phyloP scores from a whole-genome alignment of 2,888 invertebrate species.

The Creontiades dilutus region DNA sequence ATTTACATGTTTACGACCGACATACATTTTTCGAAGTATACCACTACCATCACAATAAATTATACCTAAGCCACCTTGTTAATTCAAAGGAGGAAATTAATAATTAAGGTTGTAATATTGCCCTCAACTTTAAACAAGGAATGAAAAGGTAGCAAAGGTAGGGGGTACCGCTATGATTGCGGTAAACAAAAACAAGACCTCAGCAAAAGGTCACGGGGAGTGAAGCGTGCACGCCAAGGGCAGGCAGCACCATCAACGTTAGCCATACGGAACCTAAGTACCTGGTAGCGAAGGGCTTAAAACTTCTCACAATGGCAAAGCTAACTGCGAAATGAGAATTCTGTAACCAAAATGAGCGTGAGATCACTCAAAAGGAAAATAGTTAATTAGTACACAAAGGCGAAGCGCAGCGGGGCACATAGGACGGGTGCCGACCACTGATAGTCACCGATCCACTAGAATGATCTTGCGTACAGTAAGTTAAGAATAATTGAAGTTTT shows the following conservation, averaged over 20 bases:
- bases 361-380: too few species aligned
- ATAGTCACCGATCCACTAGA: background rate
- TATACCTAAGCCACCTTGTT: too few species aligned
- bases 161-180: constrained; percentile 7
- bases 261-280: background rate
- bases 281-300: background rate
- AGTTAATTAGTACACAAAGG: background rate
- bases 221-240: constrained; percentile 38
- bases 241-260: background rate
- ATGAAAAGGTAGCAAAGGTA: background rate
- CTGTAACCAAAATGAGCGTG: too few species aligned
- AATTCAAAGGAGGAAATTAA: too few species aligned
- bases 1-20: too few species aligned
- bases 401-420: background rate
- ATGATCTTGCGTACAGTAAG: background rate
- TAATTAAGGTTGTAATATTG: too few species aligned
- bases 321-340: too few species aligned
- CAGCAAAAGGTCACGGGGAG: constrained; percentile 32
- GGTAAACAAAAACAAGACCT: constrained; percentile 18
- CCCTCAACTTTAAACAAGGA: too few species aligned
- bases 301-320: too few species aligned
- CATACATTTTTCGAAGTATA: too few species aligned
- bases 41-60: too few species aligned
- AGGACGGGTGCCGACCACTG: background rate
- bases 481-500: background rate